Conservation (phyloP, 2,888 invertebrate genomes). For the Coronaproctus castanopsis region DNA sequence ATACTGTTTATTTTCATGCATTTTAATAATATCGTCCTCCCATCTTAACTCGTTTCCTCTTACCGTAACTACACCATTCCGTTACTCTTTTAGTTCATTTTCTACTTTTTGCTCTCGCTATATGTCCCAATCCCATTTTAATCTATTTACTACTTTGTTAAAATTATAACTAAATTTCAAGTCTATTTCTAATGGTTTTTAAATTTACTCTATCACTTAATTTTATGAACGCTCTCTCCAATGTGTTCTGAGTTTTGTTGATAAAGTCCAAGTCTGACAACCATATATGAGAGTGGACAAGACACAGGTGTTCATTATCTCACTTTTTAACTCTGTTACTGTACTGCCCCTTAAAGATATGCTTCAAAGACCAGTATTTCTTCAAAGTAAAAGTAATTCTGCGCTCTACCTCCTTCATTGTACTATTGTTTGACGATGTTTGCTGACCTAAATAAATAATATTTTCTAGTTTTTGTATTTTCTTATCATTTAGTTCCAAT, state of each 20-base stretch:
- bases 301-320: background rate
- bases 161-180: background rate
- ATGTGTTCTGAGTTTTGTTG: background rate
- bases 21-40: background rate
- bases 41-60: background rate
- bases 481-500: background rate
- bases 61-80: background rate
- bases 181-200: background rate
- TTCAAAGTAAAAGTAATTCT: background rate
- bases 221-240: background rate
- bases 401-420: background rate
- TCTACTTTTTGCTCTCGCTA: background rate
- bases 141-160: background rate
- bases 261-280: background rate
- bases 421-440: background rate
- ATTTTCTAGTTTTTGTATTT: background rate
- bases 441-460: background rate
- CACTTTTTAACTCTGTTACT: background rate
- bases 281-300: background rate
- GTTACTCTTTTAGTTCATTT: background rate
- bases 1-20: background rate
- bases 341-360: background rate
- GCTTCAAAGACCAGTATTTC: background rate
- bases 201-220: background rate
- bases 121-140: background rate